Percentiles rank a stretch among this genome's conserved stretches.
These are phyloP conservation scores for Dermolepida albohirtum DNA, from an alignment of 2,888 invertebrate genomes.

Conservation along the genomic window DNA sequence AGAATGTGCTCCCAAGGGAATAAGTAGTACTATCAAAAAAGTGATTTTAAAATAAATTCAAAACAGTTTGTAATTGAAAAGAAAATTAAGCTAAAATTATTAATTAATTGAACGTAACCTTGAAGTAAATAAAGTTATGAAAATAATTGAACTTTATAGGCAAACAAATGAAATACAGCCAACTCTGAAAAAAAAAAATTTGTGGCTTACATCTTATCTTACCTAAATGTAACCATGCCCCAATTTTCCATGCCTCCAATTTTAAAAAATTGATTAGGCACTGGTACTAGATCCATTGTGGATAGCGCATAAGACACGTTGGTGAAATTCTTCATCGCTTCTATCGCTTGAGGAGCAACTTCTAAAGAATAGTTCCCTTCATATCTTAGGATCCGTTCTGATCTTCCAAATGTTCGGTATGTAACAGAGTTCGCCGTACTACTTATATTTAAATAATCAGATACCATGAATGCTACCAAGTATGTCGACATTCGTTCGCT, in stretches of 20 bases:
- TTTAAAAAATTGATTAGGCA: conserved; percentile 78
- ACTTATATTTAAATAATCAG: conserved; percentile 73
- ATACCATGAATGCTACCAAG: conserved; percentile 83
- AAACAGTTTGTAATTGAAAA: too few relatives aligned
- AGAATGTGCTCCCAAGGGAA: too few relatives aligned
- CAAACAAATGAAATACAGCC: too few relatives aligned
- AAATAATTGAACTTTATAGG: too few relatives aligned
- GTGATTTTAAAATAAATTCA: too few relatives aligned
- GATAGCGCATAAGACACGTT: conserved; percentile 70
- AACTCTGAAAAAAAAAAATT: too few relatives aligned
- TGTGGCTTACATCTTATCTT: too few relatives aligned
- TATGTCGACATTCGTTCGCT: conserved; percentile 84
- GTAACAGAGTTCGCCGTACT: conserved; percentile 59
- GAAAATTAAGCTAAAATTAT: too few relatives aligned
- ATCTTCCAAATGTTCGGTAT: conserved; percentile 76
- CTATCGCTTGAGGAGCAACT: conserved; percentile 35
- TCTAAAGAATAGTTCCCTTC: conserved; percentile 22
- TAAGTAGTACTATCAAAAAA: too few relatives aligned
- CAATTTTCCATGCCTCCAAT: conserved; percentile 94
- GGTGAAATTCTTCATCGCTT: conserved; percentile 70
- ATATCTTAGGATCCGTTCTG: conserved; percentile 75
- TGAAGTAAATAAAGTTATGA: too few relatives aligned
- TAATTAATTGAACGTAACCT: too few relatives aligned
- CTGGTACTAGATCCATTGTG: conserved; percentile 86
- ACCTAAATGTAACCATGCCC: conserved; percentile 83